phyloP scores from a whole-genome alignment of 2,888 invertebrate species.

The Diogma glabrata region DNA sequence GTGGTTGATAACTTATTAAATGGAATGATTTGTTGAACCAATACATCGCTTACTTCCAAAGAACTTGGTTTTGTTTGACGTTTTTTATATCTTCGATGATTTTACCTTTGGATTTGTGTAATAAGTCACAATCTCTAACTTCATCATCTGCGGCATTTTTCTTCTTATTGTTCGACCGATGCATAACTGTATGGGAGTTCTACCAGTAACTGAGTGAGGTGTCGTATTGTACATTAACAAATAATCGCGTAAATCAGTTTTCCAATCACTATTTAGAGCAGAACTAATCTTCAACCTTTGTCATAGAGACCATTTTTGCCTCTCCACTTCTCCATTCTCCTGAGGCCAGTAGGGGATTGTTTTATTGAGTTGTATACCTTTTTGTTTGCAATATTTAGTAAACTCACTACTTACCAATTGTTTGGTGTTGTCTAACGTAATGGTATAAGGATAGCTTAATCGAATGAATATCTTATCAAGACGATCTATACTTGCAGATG shows the following conservation, averaged over 20 bases:
- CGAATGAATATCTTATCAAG: neutral
- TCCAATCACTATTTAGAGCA: too few species aligned
- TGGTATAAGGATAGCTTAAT: neutral
- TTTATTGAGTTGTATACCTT: constrained; percentile 18
- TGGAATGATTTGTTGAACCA: too few species aligned
- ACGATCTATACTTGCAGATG: too few species aligned
- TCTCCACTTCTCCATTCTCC: constrained; percentile 25
- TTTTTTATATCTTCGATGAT: neutral
- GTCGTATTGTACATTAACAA: too few species aligned
- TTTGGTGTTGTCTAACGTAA: neutral
- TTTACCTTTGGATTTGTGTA: neutral
- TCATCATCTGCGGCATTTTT: neutral
- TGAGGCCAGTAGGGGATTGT: constrained; percentile 22
- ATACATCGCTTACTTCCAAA: neutral
- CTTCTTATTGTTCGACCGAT: neutral
- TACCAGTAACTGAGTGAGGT: too few species aligned
- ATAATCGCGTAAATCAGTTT: too few species aligned
- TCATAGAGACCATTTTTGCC: constrained; percentile 23
- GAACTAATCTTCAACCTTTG: too few species aligned
- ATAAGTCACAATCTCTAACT: neutral
- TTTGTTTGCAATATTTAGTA: constrained; percentile 14
- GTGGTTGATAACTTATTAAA: too few species aligned
- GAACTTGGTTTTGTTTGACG: neutral
- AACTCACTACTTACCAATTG: constrained; percentile 21
- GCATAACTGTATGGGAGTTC: neutral